phyloP scores from a whole-genome alignment of 2,888 invertebrate genomes.

The Bimastos eiseni region DNA sequence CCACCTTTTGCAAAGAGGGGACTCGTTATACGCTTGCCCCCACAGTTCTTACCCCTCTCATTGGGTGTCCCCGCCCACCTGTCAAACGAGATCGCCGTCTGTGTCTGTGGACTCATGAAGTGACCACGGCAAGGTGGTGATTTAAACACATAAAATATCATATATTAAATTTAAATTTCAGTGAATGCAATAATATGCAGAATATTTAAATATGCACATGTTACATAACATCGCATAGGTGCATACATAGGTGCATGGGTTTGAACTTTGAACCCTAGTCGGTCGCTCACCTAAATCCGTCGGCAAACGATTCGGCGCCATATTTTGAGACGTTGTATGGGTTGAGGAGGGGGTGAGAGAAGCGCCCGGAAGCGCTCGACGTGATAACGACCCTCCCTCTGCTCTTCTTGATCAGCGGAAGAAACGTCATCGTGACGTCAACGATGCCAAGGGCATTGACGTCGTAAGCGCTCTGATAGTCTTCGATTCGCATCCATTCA shows the following conservation, averaged over 20 bases:
- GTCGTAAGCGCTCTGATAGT: constrained; percentile 27
- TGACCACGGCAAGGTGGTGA: too few relatives aligned
- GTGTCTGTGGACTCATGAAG: too few relatives aligned
- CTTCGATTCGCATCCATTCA: constrained; percentile 29
- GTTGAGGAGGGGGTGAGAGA: constrained; percentile 21
- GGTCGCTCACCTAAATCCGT: constrained; percentile 30
- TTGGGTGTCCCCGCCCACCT: too few relatives aligned
- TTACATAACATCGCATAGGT: not conserved
- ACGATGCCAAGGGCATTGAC: constrained; percentile 32
- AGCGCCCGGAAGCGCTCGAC: constrained; percentile 27
- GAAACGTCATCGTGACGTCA: constrained; percentile 27
- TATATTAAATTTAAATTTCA: too few relatives aligned
- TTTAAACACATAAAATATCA: too few relatives aligned
- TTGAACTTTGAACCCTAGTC: not conserved
- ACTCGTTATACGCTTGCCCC: too few relatives aligned
- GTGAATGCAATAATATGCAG: too few relatives aligned
- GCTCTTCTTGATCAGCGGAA: constrained; percentile 29
- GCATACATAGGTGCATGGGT: not conserved
- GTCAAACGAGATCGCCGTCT: too few relatives aligned
- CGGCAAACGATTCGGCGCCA: constrained; percentile 29
- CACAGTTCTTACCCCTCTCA: too few relatives aligned
- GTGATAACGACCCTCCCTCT: constrained; percentile 33
- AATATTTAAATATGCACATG: not conserved
- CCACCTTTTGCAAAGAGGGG: too few relatives aligned
- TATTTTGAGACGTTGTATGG: constrained; percentile 34